Base-by-base conservation (phyloP, 2,797 vertebrate species). In the Epinephelus malabaricus region DNA sequence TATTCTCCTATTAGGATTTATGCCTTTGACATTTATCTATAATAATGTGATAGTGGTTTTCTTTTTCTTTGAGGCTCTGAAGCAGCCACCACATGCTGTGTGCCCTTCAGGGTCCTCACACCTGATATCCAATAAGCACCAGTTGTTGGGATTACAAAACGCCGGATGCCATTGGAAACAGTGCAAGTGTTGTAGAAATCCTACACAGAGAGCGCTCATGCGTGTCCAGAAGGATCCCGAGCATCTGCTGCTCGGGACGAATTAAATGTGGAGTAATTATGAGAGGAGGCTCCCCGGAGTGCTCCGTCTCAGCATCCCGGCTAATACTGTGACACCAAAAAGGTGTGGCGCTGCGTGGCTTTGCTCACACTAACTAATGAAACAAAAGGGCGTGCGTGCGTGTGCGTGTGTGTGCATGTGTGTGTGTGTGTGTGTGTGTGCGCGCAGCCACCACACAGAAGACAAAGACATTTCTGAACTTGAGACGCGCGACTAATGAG, bases 191-290 rank as follows among this genome's bases (percentile, higher is more conserved):
- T 64, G 61, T 15, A 54, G 54, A 69, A 77, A 73, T 34, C 66
- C 56, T 23, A 21, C 55, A 66, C 69, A 76, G 18, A 43, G 58
- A 27, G 68, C 64, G 59, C 78, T 81, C 47, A 19, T 73, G 76
- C 66, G 83, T 66, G 71, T 83, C 86, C 82, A 51, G 47, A 4
- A 71, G 53, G 73, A 71, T 23, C 23, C 64, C 0, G 76, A 79
- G 85, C 87, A 88, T 87, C 86, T 91, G 89, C 88, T 85, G 89
- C 68, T 79, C 65, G 71, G 83, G 86, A 89, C 83, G 87, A 83
- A 93, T 92, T 75, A 88, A 87, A 86, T 68, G 86, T 80, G 89
- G 86, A 89, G 89, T 90, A 87, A 92, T 92, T 90, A 89, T 77
- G 76, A 87, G 80, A 54, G 69, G 65, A 74, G 56, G 69, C 81